Percentiles rank a stretch among this genome's conserved stretches.
Conservation (phyloP, 2,888 invertebrate genomes). For the Blera fallax region DNA sequence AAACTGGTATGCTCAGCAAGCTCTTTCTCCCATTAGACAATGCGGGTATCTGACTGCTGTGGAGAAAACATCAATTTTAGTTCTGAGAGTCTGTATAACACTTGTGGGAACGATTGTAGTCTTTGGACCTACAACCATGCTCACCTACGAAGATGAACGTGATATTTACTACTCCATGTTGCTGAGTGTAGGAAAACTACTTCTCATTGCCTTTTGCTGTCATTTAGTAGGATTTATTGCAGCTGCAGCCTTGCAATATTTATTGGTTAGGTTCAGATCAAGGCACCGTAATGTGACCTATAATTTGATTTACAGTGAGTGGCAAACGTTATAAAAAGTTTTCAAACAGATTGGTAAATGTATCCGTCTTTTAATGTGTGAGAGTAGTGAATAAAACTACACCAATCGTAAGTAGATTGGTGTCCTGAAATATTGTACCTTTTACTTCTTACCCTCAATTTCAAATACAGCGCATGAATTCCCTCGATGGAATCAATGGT, state of each 20-base stretch:
- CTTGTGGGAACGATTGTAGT: constrained; percentile 5
- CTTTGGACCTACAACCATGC: constrained; percentile 71
- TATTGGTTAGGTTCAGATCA: not conserved
- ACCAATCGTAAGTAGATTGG: no score
- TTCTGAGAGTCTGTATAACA: constrained; percentile 20
- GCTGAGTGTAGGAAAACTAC: not conserved
- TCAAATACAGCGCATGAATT: no score
- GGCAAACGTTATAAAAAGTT: no score
- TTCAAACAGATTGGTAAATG: no score
- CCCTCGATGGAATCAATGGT: no score
- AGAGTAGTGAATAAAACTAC: no score
- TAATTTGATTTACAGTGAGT: not conserved
- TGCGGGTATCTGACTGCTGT: constrained; percentile 9
- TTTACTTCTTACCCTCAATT: no score
- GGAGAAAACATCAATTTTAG: constrained; percentile 27
- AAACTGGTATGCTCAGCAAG: constrained; percentile 40
- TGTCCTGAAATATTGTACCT: no score
- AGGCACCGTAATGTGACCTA: not conserved
- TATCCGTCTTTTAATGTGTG: no score
- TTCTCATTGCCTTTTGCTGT: constrained; percentile 7
- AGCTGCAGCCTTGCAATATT: not conserved
- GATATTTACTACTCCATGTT: constrained; percentile 65
- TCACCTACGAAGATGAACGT: constrained; percentile 74
- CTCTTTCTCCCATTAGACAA: not conserved
- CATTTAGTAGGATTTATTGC: constrained; percentile 8